Evolutionary conservation across 2,888 invertebrate genomes (phyloP).

Genomic region (Ophraella communa): DNA sequence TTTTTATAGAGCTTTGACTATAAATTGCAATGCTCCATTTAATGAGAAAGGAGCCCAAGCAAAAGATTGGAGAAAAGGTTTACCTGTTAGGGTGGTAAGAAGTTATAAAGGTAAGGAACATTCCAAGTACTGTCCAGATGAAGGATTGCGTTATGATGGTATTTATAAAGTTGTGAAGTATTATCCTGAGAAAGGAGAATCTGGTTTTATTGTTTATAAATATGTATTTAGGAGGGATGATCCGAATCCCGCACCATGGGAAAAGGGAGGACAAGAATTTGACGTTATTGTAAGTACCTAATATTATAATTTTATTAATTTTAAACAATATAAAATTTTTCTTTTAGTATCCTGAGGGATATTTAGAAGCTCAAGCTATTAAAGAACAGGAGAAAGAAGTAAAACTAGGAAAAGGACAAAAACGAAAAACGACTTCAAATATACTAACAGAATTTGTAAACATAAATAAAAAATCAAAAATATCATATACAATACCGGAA

Average conservation of each 20-base stretch:
- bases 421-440: constrained; percentile 45
- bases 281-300: constrained; percentile 55
- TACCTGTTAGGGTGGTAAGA: constrained; percentile 80
- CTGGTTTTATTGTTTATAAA: constrained; percentile 82
- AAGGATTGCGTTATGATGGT: constrained; percentile 82
- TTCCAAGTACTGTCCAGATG: constrained; percentile 79
- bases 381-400: constrained; percentile 45
- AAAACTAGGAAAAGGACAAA: constrained; percentile 46
- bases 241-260: constrained; percentile 81
- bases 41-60: constrained; percentile 73
- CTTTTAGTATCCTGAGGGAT: constrained; percentile 1
- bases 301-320: not conserved
- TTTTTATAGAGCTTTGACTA: constrained; percentile 70
- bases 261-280: constrained; percentile 68
- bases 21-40: constrained; percentile 77
- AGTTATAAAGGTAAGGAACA: constrained; percentile 77
- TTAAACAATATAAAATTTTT: not conserved
- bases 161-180: constrained; percentile 87
- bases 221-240: constrained; percentile 80
- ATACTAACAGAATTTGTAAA: constrained; percentile 39
- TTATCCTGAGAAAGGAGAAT: constrained; percentile 77
- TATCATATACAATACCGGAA: constrained; percentile 51
- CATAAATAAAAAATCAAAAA: constrained; percentile 57
- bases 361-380: constrained; percentile 53
- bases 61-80: constrained; percentile 73